Evolutionary conservation across 2,888 invertebrate genomes (phyloP), one percentile per base, ranked within the genome.

Genomic region (Drosophila hamatofila): DNA sequence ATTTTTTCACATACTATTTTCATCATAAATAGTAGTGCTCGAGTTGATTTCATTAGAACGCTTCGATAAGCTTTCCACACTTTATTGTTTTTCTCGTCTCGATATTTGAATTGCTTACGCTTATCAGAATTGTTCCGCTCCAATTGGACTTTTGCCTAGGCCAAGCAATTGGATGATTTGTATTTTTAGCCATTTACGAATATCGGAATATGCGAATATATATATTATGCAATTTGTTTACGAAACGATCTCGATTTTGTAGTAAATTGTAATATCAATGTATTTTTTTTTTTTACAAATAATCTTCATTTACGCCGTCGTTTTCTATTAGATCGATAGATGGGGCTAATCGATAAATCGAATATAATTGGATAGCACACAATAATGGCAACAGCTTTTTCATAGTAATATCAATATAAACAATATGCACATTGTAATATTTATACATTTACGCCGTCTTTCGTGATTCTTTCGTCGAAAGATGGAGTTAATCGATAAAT

Each of bases 81-180:
- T 75, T 52, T 42, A 55, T 71, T 63, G 14, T 35, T 64, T 64
- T 71, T 33, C 49, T 54, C 59, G 67, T 51, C 62, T 56, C 49
- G 42, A 48, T 60, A 44, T 49, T 73, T 59, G 56, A 37, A 41
- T 23, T 18, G 42, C 25, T 58, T 16, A 3, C 14, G 44, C 65
- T 73, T 78, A 75, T 75, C 78, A 37, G 41, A 49, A 35, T 21
- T 11, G 39, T 61, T 57, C 23, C 21, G 25, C 23, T 44, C 23
- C 35, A 56, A 56, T 57, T 74, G 68, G 41, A 33, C 27, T 46
- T 58, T 37, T 41, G 37, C 23, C 42, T 41, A 25, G 35, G 27
- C 37, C 18, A 46, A 23, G 16, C 16, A 41, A 11, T 23, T 30
- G 16, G 37, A 57, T 41, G 51, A 21, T 35, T 51, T 42, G 21